Conservation (phyloP, 1,140 invertebrate species). For the Drosophila ambigua region DNA sequence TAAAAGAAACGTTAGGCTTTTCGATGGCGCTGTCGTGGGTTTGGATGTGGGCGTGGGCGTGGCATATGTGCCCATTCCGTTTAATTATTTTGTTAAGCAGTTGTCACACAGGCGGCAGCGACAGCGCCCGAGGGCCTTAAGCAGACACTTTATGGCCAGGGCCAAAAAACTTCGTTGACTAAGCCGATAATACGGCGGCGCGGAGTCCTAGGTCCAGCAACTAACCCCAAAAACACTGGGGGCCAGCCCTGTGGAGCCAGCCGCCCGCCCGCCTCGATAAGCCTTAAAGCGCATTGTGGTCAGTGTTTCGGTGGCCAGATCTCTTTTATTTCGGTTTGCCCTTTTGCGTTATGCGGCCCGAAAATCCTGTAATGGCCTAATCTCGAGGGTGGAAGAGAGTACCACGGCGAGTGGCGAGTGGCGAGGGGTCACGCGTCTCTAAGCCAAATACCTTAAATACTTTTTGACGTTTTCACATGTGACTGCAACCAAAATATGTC, state of each 20-base stretch:
- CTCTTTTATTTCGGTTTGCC: slow-evolving; percentile 34
- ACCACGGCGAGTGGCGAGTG: not conserved
- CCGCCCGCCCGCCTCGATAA: slow-evolving; percentile 20
- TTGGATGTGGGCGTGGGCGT: not conserved
- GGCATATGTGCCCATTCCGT: slow-evolving; percentile 27
- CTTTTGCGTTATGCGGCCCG: not conserved
- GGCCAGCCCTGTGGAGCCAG: too few species aligned
- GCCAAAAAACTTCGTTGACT: slow-evolving; percentile 35
- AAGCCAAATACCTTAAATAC: slow-evolving; percentile 47
- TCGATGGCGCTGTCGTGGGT: slow-evolving; percentile 2
- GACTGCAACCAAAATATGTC: slow-evolving; percentile 15
- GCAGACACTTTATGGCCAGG: slow-evolving; percentile 34
- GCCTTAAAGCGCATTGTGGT: slow-evolving; percentile 61
- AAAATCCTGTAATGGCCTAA: slow-evolving; percentile 1
- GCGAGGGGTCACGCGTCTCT: slow-evolving; percentile 16
- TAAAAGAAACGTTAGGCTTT: slow-evolving; percentile 41
- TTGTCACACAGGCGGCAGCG: slow-evolving; percentile 13
- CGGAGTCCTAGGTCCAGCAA: slow-evolving; percentile 2
- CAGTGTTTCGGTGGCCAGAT: slow-evolving; percentile 37
- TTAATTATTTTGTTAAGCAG: slow-evolving; percentile 65
- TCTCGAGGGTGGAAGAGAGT: not conserved
- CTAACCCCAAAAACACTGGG: slow-evolving; percentile 18
- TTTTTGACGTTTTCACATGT: slow-evolving; percentile 40
- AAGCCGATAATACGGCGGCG: slow-evolving; percentile 52
- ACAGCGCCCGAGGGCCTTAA: slow-evolving; percentile 16